Evolutionary conservation across 1,140 invertebrate species (phyloP), one percentile per base, ranked within the genome.

Genomic region (Chymomyza costata): DNA sequence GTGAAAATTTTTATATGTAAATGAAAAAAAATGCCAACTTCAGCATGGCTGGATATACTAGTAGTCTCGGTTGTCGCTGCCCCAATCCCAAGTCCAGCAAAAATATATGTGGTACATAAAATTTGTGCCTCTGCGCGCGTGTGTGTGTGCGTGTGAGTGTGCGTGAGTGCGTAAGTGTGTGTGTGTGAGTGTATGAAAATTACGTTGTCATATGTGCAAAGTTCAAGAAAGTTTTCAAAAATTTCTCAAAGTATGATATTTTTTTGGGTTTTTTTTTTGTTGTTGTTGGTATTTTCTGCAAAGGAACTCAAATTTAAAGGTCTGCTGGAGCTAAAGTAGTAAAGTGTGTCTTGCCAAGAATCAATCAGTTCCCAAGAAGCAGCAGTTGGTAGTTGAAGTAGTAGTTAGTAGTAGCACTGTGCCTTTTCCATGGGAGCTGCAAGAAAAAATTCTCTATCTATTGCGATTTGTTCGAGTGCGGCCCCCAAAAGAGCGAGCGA

Each of bases 381-480:
- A n/a, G n/a, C n/a, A n/a, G n/a, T n/a, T n/a, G n/a, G n/a, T n/a
- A n/a, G n/a, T n/a, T n/a, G n/a, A n/a, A n/a, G n/a, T n/a, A n/a
- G n/a, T n/a, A 49, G 49, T 34, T 56, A 31, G 46, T 40, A 37
- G 48, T 48, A 59, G 38, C 28, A 54, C 44, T 48, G 63, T 48
- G 66, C 34, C 71, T n/a, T n/a, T n/a, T 71, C 48, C 56, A 18
- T 34, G 39, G 21, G 17, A 62, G 59, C 38, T 54, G 61, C 32
- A 69, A 57, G 60, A 82, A 82, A 82, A 82, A 82, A 82, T 82
- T 82, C 78, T 82, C 78, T 82, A 82, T 82, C 78, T 82, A 82
- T 82, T 82, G 78, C 78, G 78, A 82, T 82, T 82, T 82, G 78
- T 61, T 82, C 71, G 76, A n/a, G n/a, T 78, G 78, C 69, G 68